Evolutionary conservation across 2,888 invertebrate species (phyloP).

Genomic region (Phlogophora meticulosa): DNA sequence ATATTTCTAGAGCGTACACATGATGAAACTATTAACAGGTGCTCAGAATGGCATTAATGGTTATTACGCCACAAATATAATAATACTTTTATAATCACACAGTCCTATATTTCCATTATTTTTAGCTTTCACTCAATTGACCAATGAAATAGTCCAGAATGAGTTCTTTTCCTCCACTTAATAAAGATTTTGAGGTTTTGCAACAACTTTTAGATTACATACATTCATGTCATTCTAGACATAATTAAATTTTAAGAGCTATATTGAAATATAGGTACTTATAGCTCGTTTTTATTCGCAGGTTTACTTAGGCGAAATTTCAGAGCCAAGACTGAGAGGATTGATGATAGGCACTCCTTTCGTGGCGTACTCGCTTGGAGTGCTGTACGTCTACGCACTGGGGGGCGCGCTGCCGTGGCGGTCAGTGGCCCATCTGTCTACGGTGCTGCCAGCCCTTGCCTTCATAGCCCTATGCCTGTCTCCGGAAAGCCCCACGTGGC

Average conservation of each 20-base stretch:
- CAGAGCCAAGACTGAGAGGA: constrained; percentile 93
- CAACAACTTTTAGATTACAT: constrained; percentile 5
- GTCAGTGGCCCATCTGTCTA: constrained; percentile 92
- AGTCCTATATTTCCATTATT: too few species aligned
- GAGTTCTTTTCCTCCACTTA: too few species aligned
- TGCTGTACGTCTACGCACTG: constrained; percentile 93
- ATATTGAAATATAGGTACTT: not conserved
- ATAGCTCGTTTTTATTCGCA: constrained; percentile 72
- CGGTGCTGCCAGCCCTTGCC: constrained; percentile 91
- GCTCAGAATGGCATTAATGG: too few species aligned
- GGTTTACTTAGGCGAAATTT: constrained; percentile 95
- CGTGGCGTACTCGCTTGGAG: constrained; percentile 94
- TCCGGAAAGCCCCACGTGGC: constrained; percentile 95
- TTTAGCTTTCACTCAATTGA: too few species aligned
- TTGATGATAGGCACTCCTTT: constrained; percentile 93
- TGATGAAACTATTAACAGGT: too few species aligned
- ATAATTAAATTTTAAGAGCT: not conserved
- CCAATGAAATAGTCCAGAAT: too few species aligned
- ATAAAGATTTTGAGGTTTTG: not conserved
- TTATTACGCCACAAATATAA: too few species aligned
- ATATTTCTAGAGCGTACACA: too few species aligned
- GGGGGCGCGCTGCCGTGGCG: constrained; percentile 94
- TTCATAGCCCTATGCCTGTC: constrained; percentile 92
- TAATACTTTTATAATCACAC: too few species aligned
- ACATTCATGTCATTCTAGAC: constrained; percentile 11